Conservation (phyloP, 2,797 vertebrate species). For the Rhinatrema bivittatum region DNA sequence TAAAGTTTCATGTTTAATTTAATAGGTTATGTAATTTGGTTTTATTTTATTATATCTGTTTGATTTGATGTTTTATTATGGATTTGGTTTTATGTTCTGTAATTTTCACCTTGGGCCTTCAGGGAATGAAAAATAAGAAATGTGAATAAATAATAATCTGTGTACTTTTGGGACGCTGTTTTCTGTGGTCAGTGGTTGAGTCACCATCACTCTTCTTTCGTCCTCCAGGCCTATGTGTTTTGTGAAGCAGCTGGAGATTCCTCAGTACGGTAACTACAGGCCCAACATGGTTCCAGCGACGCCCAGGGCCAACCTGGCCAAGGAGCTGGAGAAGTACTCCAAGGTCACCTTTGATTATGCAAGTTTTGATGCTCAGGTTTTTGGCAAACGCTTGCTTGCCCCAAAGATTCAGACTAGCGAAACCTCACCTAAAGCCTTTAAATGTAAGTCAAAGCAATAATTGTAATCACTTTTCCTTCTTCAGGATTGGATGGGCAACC, state of each 20-base stretch:
- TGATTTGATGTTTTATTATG: too few relatives aligned
- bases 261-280: conserved; percentile 85
- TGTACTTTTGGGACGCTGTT: too few relatives aligned
- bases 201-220: neutral
- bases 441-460: conserved; percentile 71
- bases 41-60: too few relatives aligned
- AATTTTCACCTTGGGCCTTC: too few relatives aligned
- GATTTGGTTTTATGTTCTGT: too few relatives aligned
- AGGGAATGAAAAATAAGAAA: too few relatives aligned
- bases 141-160: too few relatives aligned
- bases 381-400: conserved; percentile 94
- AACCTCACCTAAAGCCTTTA: conserved; percentile 98
- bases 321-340: conserved; percentile 98
- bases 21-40: too few relatives aligned
- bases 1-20: too few relatives aligned
- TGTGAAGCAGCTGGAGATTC: conserved; percentile 93
- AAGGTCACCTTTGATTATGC: conserved; percentile 99
- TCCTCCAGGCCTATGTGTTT: conserved; percentile 90
- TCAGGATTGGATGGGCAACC: too few relatives aligned
- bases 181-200: too few relatives aligned
- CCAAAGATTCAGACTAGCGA: conserved; percentile 97
- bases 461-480: too few relatives aligned
- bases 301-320: conserved; percentile 90
- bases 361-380: conserved; percentile 98
- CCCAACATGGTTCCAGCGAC: conserved; percentile 80